Conservation (phyloP, 2,888 invertebrate species). For the Hirtodrosophila confusa region DNA sequence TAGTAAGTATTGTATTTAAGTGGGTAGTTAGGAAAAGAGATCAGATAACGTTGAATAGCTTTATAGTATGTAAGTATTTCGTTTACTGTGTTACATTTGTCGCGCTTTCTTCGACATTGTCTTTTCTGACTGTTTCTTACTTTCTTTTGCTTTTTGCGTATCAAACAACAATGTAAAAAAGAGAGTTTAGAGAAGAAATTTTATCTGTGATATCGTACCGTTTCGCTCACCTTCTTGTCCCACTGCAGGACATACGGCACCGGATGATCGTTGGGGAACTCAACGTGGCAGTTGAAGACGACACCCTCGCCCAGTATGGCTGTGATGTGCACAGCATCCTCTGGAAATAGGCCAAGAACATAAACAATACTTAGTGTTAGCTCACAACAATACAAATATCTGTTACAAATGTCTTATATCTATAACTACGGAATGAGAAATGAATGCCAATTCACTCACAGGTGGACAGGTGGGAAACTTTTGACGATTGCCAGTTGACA, state of each 20-base stretch:
- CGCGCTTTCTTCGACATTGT: slow-evolving; percentile 52
- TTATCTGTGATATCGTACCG: slow-evolving; percentile 91
- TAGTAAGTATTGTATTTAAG: slow-evolving; percentile 43
- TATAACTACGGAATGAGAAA: background rate
- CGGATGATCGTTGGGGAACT: slow-evolving; percentile 97
- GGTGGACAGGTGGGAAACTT: slow-evolving; percentile 5
- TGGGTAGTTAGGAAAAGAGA: slow-evolving; percentile 49
- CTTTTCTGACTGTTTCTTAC: slow-evolving; percentile 65
- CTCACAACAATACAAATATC: background rate
- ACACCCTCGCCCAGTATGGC: slow-evolving; percentile 98
- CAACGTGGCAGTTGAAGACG: slow-evolving; percentile 98
- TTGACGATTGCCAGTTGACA: slow-evolving; percentile 25
- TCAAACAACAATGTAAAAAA: slow-evolving; percentile 84
- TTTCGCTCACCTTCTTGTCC: slow-evolving; percentile 99
- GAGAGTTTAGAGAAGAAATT: slow-evolving; percentile 86
- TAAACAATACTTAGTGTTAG: background rate
- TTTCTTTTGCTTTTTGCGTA: slow-evolving; percentile 79
- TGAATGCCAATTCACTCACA: slow-evolving; percentile 2
- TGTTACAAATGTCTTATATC: no score
- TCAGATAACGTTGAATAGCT: slow-evolving; percentile 55
- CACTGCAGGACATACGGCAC: slow-evolving; percentile 99
- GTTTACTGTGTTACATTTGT: slow-evolving; percentile 64
- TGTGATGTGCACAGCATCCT: slow-evolving; percentile 97
- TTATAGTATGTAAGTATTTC: slow-evolving; percentile 32
- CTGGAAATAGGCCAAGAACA: slow-evolving; percentile 62